Conservation (phyloP, 2,797 vertebrate genomes). For the Chelon labrosus region DNA sequence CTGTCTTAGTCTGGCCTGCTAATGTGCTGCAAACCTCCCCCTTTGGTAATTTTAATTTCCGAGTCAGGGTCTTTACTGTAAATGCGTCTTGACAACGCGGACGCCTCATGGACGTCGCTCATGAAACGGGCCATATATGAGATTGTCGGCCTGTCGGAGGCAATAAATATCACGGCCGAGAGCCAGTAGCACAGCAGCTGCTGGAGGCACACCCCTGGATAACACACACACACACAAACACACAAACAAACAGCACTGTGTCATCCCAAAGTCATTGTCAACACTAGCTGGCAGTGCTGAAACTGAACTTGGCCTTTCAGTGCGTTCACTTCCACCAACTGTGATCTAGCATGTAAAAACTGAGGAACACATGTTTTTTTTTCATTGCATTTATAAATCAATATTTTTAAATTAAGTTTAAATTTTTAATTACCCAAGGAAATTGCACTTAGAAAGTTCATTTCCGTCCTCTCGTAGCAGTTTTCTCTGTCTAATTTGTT, state of each 20-base stretch:
- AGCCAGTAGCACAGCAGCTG: slow-evolving; percentile 67
- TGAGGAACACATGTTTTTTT: not conserved
- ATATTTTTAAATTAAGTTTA: not conserved
- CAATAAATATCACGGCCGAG: slow-evolving; percentile 69
- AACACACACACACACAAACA: slow-evolving; percentile 34
- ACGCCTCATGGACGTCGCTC: slow-evolving; percentile 59
- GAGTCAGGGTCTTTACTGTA: slow-evolving; percentile 54
- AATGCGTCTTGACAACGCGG: slow-evolving; percentile 76
- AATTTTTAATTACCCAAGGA: slow-evolving; percentile 15
- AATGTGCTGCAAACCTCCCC: slow-evolving; percentile 41
- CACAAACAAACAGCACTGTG: slow-evolving; percentile 27
- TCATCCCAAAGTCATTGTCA: slow-evolving; percentile 68
- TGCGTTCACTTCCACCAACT: slow-evolving; percentile 1
- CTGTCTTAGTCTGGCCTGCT: slow-evolving; percentile 44
- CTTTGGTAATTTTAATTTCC: slow-evolving; percentile 68
- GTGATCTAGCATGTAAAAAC: not conserved
- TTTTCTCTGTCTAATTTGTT: not conserved
- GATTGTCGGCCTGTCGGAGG: slow-evolving; percentile 73
- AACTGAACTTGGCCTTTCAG: slow-evolving; percentile 30
- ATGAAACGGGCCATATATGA: slow-evolving; percentile 59
- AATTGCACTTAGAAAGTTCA: slow-evolving; percentile 22
- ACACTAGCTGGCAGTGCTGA: slow-evolving; percentile 38
- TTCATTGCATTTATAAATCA: slow-evolving; percentile 11
- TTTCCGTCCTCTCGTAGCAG: slow-evolving; percentile 13
- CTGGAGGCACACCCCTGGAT: slow-evolving; percentile 60